These are phyloP conservation scores for Ectemnius continuus DNA, from an alignment of 2,888 invertebrate genomes.

Conservation along the genomic window DNA sequence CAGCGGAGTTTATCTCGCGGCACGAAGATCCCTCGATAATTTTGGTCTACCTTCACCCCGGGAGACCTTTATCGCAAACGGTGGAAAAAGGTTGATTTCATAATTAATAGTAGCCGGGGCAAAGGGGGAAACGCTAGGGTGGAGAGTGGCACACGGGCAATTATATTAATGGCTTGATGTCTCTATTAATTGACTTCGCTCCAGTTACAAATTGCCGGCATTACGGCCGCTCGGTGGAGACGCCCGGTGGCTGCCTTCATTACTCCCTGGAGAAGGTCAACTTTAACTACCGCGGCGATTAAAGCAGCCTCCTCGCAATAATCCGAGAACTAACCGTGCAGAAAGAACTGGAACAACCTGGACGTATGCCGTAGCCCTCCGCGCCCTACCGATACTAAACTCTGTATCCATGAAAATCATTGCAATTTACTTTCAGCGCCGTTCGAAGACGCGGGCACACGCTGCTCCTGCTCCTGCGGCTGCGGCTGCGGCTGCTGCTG, in stretches of 20 bases:
- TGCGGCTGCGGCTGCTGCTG: background rate
- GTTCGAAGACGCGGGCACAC: background rate
- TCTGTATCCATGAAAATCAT: conserved; percentile 8
- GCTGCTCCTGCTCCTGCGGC: background rate
- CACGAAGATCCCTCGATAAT: conserved; percentile 40
- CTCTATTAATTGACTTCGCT: conserved; percentile 70
- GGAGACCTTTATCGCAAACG: background rate
- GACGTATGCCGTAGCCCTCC: no score
- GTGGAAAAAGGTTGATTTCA: conserved; percentile 29
- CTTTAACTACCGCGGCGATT: conserved; percentile 25
- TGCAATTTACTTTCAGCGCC: background rate
- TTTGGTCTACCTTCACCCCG: conserved; percentile 29
- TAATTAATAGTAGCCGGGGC: conserved; percentile 45
- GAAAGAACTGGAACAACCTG: no score
- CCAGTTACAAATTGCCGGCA: conserved; percentile 67
- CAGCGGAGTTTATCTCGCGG: background rate
- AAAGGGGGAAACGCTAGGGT: conserved; percentile 10
- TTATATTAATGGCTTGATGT: conserved; percentile 68
- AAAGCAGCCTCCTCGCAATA: conserved; percentile 33
- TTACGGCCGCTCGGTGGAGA: conserved; percentile 46
- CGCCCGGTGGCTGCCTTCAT: conserved; percentile 48
- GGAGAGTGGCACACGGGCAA: conserved; percentile 48
- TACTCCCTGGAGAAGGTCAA: conserved; percentile 31
- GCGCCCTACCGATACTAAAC: no score
- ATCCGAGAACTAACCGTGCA: conserved; percentile 14